Evolutionary conservation across 1,140 invertebrate genomes (phyloP).

Genomic region (Calephelis nemesis): DNA sequence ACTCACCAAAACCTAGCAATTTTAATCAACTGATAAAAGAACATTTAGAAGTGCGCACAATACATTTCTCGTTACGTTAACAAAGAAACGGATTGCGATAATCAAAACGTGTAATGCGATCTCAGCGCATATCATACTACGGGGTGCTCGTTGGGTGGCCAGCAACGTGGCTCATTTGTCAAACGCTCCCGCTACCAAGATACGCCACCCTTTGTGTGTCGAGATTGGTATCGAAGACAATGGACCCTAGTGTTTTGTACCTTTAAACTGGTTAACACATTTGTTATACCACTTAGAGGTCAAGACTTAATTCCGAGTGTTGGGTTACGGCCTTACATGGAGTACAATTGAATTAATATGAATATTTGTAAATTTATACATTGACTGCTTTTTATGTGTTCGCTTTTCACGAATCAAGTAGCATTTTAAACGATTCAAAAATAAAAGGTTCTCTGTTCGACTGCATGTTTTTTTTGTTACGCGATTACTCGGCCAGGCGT

Average conservation of each 20-base stretch:
- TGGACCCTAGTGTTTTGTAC: constrained; percentile 58
- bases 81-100: constrained; percentile 23
- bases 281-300: constrained; percentile 48
- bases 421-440: too few species aligned
- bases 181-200: constrained; percentile 62
- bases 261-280: constrained; percentile 65
- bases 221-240: constrained; percentile 57
- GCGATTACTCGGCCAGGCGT: too few species aligned
- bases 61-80: constrained; percentile 12
- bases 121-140: constrained; percentile 35
- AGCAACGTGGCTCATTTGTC: constrained; percentile 53
- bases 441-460: too few species aligned
- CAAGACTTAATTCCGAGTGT: constrained; percentile 42
- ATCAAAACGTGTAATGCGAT: constrained; percentile 30
- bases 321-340: constrained; percentile 7
- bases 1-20: not conserved
- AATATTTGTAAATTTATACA: constrained; percentile 13
- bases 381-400: constrained; percentile 13
- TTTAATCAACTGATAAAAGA: constrained; percentile 8
- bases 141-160: constrained; percentile 56
- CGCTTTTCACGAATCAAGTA: not conserved
- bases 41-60: constrained; percentile 1
- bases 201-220: constrained; percentile 61
- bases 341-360: constrained; percentile 15
- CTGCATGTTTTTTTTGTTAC: too few species aligned